Evolutionary conservation across 1,140 invertebrate species (phyloP), one percentile per base, ranked within the genome.

Genomic region (Pachypeltis micranthus): DNA sequence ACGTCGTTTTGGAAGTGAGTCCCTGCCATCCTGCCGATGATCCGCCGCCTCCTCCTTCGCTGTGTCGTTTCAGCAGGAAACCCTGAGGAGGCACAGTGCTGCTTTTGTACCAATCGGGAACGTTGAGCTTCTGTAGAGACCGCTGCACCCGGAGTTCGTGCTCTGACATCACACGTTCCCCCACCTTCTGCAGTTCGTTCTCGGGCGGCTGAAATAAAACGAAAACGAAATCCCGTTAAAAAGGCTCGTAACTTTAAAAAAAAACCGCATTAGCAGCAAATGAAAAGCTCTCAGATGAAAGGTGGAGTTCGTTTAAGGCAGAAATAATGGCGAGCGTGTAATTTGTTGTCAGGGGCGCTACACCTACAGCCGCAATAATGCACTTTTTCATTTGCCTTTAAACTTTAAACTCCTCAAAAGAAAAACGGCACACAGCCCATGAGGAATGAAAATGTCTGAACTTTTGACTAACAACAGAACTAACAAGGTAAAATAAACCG

Each of bases 41-140:
- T 27, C 61, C 54, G 7, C 47, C 61, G 77, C 79, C 65, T 10
- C 75, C 76, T 21, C 83, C 84, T 69, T 86, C 85, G 68, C 84
- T 85, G 69, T 84, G 77, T 64, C 85, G 79, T 72, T 87, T 74
- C n/a, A 73, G 64, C 23, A 73, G 58, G 66, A 76, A 77, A 23
- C 74, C 72, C 63, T 75, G 72, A 29, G 81, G 78, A n/a, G 84
- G 82, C 19, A 83, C 79, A 63, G 83, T 80, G 21, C 86, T 87
- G 73, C 90, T 89, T 75, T 89, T 91, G 79, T 90, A 93, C 93
- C 93, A 96, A 72, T 96, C 91, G 44, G 93, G 93, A 34, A 96
- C 85, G 76, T 93, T 92, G 61, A 96, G 83, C 69, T 91, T 89
- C 74, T 93, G 90, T 66, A 96, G 75, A 23, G 91, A 95, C 67